phyloP scores from a whole-genome alignment of 2,797 vertebrate species.

The Acomys russatus region DNA sequence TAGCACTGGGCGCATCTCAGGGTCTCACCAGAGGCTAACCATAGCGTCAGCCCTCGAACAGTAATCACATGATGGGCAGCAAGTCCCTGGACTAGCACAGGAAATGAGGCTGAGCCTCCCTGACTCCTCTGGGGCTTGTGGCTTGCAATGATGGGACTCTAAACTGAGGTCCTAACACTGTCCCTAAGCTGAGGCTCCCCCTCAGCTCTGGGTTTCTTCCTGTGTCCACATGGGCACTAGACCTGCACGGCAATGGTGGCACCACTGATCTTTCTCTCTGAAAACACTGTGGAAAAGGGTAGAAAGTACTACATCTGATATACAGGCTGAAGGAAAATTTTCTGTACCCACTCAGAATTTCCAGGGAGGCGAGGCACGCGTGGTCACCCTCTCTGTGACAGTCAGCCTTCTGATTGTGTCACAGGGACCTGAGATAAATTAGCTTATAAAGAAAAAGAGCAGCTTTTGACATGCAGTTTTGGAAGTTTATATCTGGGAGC shows the following conservation, averaged over 20 bases:
- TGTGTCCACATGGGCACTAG: not conserved
- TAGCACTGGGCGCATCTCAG: fast-evolving
- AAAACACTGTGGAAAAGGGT: not conserved
- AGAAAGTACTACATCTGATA: not conserved
- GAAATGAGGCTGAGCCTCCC: conserved; percentile 64
- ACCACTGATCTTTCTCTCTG: not conserved
- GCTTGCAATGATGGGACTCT: conserved; percentile 50
- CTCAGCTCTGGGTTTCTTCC: not conserved
- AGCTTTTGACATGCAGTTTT: not conserved
- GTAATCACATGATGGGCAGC: not conserved
- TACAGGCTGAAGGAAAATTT: fast-evolving
- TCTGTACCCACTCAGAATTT: not conserved
- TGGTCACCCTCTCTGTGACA: not conserved
- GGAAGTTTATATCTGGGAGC: not conserved
- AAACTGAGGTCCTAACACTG: not conserved
- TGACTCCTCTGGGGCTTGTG: conserved; percentile 47
- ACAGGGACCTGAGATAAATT: not conserved
- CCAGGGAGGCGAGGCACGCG: not conserved
- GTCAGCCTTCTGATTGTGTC: not conserved
- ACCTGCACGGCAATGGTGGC: not conserved
- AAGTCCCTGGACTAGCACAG: conserved; percentile 55
- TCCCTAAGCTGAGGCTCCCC: not conserved
- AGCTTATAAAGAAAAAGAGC: not conserved
- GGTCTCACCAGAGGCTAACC: not conserved
- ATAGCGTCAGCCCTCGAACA: not conserved